Evolutionary conservation across 2,113 vertebrate genomes (phyloP), one percentile per base, ranked within the genome.

Genomic region (Apodemus speciosus): DNA sequence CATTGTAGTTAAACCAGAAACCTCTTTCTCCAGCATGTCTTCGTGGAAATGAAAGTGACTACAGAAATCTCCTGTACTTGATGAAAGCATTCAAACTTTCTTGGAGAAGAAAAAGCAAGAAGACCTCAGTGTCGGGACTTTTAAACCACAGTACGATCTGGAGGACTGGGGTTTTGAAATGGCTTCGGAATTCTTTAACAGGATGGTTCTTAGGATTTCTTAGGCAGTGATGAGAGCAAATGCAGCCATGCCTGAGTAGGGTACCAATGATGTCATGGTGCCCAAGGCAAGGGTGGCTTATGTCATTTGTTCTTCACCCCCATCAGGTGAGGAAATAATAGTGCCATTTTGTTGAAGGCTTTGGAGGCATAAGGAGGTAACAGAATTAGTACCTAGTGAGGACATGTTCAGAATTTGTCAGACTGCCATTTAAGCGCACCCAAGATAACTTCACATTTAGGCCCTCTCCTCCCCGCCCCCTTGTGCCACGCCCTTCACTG

Each of bases 21-120:
- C 94, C 38, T 91, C 90, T 95, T 62, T 96, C 91, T 93, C 96
- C 90, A 87, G 43, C 68, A 64, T 13, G 71, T 93, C 95, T 93
- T 97, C 94, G 92, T 94, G 75, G 94, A 97, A 98, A 96, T 96
- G 93, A 89, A 97, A 97, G 96, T 96, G 90, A 97, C 91, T 97
- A 90, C 83, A 95, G 95, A 93, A 97, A 95, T 96, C 93, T 92
- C 97, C 93, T 96, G 69, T 90, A 84, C 83, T 96, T 95, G 77
- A 97, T 94, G 90, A 96, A 94, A 96, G 88, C 95, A 60, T 92
- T 88, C 85, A 95, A 96, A 96, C 69, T 97, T 89, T 56, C 89
- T 96, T 88, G 92, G 92, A 94, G 9, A 40, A 90, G 89, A 92
- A 92, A 97, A 93, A 58, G 62, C 27, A 93, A 94, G 91, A 69